These are phyloP conservation scores for Elachura formosa DNA, from an alignment of 2,113 vertebrate species.

Conservation along the genomic window DNA sequence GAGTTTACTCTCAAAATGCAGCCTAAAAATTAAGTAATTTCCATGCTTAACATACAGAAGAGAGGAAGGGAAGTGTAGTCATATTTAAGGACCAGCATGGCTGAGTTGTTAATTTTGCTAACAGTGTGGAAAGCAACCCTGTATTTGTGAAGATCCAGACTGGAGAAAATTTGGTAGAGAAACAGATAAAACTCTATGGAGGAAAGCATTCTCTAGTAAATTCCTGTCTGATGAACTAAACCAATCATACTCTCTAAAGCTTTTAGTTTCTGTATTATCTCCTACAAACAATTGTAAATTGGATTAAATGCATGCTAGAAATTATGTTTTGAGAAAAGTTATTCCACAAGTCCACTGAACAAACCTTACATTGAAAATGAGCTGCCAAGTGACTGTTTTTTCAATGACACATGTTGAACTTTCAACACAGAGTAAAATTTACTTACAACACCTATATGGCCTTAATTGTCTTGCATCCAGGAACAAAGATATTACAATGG, in stretches of 20 bases:
- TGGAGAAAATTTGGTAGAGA: background rate
- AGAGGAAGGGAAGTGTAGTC: background rate
- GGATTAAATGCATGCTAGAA: background rate
- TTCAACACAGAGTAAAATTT: background rate
- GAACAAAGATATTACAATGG: background rate
- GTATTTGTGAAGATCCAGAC: accelerated
- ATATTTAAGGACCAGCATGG: background rate
- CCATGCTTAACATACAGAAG: background rate
- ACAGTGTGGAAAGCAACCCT: background rate
- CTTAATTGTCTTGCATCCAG: background rate
- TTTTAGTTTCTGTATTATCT: background rate
- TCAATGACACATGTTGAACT: background rate
- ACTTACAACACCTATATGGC: background rate
- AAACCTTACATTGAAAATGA: background rate
- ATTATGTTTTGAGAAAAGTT: background rate
- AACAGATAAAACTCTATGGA: background rate
- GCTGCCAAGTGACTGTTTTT: background rate
- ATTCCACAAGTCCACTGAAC: background rate
- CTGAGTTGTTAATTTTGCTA: background rate
- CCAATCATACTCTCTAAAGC: background rate
- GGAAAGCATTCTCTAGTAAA: background rate
- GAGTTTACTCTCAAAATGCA: background rate
- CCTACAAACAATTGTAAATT: background rate
- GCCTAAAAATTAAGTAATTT: background rate
- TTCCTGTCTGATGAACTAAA: background rate